Conservation (phyloP, 2,113 vertebrate genomes). For the Actenoides lindsayi region DNA sequence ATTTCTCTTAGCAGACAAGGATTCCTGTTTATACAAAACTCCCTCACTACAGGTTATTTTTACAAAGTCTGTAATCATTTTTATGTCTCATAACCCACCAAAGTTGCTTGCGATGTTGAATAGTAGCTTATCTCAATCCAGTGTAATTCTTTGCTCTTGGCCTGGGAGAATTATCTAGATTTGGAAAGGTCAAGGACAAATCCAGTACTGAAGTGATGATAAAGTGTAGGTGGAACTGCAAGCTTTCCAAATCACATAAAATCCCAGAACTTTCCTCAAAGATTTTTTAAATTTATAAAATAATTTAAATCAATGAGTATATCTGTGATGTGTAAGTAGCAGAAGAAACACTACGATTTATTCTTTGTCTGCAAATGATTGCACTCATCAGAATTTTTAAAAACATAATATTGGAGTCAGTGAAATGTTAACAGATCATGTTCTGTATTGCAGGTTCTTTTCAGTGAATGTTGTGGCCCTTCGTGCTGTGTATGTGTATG, state of each 20-base stretch:
- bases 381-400: background rate
- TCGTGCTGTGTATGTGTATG: background rate
- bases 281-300: background rate
- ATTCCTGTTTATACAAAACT: background rate
- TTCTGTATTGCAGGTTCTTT: background rate
- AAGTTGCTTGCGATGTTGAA: background rate
- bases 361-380: background rate
- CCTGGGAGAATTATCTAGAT: background rate
- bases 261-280: background rate
- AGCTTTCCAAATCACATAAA: constrained; percentile 6
- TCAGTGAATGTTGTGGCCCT: background rate
- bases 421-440: background rate
- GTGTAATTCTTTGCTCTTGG: background rate
- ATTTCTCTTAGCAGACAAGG: background rate
- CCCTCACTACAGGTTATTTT: background rate
- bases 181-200: constrained; percentile 17
- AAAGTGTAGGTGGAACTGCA: background rate
- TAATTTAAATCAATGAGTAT: background rate
- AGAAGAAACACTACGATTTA: background rate
- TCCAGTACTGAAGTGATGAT: background rate
- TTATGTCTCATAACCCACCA: background rate
- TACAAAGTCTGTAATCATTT: background rate
- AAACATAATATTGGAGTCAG: background rate
- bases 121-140: background rate
- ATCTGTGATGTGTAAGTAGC: background rate